Evolutionary conservation across 2,888 invertebrate genomes (phyloP), one percentile per base, ranked within the genome.

Genomic region (Oscheius sp.): DNA sequence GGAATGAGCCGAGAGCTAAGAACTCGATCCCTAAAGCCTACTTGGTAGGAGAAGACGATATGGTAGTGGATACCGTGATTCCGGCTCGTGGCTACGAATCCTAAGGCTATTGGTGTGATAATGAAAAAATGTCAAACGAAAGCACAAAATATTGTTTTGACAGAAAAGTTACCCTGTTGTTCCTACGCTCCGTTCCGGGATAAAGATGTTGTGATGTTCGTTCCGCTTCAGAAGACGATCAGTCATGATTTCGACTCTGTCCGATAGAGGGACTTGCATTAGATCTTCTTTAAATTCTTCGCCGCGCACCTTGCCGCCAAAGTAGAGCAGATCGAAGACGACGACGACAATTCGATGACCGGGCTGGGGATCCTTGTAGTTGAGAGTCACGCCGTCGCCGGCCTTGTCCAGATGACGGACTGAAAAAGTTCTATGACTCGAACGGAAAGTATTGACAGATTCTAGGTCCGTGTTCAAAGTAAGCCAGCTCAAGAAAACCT

Each of bases 241-340:
- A 48, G 77, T 77, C 65, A 82, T 74, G 60, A 80, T 75, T 58
- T 80, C 65, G 7, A 81, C 65, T 71, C 81, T 13, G 42, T 74
- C 74, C 13, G 35, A 48, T n/a, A 74, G 60, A 2, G 74, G 58
- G 1, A 66, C 66, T 57, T 50, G 47, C 58, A 62, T 74, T 4
- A 74, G 29, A 68, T 74, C 79, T 21, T 81, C 79, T 29, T 85
- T 75, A 0, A 84, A 84, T 7, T 74, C 76, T 21, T 82, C 79
- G 53, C 84, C 75, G 5, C 84, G 73, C 11, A 79, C 79, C 35
- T 76, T 71, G 21, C 84, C 87, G 63, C 86, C 85, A 29, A 84
- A 78, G 60, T 84, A 84, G 13, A 88, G 82, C 4, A 88, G 60
- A 66, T 88, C 87, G 76, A 88, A 87, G 2, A 88, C 77, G 50